phyloP scores from a whole-genome alignment of 2,797 vertebrate species.

The Spizella passerina region DNA sequence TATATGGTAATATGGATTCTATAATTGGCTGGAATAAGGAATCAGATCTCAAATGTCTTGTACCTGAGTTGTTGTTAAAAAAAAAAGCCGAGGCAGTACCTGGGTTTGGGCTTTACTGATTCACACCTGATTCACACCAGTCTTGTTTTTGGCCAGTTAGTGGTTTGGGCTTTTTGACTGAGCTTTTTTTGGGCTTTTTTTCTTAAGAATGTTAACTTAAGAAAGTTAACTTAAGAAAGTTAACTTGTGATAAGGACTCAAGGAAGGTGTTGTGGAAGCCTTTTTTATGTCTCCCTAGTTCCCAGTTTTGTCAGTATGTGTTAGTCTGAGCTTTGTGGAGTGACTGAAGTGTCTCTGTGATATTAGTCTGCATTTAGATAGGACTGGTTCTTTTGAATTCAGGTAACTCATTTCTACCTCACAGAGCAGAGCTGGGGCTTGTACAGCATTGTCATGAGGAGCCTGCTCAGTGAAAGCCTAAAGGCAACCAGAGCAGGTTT shows the following conservation, averaged over 20 bases:
- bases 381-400: background rate
- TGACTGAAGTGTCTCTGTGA: background rate
- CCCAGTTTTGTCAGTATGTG: background rate
- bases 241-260: background rate
- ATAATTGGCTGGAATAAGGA: background rate
- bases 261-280: background rate
- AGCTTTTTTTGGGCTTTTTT: background rate
- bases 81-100: background rate
- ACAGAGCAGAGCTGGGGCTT: background rate
- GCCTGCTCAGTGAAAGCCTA: background rate
- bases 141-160: background rate
- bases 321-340: background rate
- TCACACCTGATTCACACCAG: too few relatives aligned
- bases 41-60: background rate
- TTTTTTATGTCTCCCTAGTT: background rate
- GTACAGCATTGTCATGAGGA: background rate
- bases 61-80: background rate
- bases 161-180: background rate
- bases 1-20: background rate
- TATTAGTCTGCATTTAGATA: background rate
- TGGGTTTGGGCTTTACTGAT: background rate
- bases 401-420: background rate
- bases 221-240: background rate
- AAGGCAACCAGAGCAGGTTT: background rate
- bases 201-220: rapidly evolving